A percentile compares a stretch with the other conserved stretches of the same genome.
phyloP scores from a whole-genome alignment of 2,113 vertebrate species.

The Pungitius pungitius region DNA sequence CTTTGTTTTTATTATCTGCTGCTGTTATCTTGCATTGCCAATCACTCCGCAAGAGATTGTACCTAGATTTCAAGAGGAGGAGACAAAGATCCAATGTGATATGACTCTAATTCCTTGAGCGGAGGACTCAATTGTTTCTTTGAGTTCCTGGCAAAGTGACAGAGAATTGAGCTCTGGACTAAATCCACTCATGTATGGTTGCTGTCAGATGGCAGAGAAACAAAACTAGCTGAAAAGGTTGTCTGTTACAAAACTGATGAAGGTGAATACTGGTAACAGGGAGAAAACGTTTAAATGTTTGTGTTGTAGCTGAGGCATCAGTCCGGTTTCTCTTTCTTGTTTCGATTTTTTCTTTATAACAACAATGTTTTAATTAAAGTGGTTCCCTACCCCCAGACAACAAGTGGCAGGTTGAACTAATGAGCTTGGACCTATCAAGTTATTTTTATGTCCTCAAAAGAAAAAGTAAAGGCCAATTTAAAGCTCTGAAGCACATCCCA shows the following conservation, averaged over 20 bases:
- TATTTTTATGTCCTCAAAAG: slow-evolving; percentile 67
- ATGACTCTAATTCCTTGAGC: slow-evolving; percentile 54
- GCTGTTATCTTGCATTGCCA: slow-evolving; percentile 44
- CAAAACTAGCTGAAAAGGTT: slow-evolving; percentile 23
- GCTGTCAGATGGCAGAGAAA: slow-evolving; percentile 52
- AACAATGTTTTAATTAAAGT: slow-evolving; percentile 33
- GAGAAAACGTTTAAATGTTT: background rate
- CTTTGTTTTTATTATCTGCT: slow-evolving; percentile 37
- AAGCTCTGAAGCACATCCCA: slow-evolving; percentile 64
- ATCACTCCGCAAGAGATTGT: slow-evolving; percentile 38
- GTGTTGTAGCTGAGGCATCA: background rate
- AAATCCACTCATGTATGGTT: slow-evolving; percentile 49
- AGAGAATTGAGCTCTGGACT: slow-evolving; percentile 49
- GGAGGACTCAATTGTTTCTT: slow-evolving; percentile 53
- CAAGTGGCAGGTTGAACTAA: slow-evolving; percentile 69
- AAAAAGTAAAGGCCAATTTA: slow-evolving; percentile 74
- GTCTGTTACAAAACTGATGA: slow-evolving; percentile 11
- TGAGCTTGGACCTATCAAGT: slow-evolving; percentile 66
- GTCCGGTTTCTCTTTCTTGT: background rate
- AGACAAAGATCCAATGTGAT: slow-evolving; percentile 64
- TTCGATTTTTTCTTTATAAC: background rate
- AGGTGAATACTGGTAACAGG: background rate
- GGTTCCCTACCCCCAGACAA: slow-evolving; percentile 38
- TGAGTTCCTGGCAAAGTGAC: slow-evolving; percentile 50
- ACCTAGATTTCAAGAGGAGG: slow-evolving; percentile 42